Base-by-base conservation (phyloP, 1,140 invertebrate genomes). In the Elymnias hypermnestra region DNA sequence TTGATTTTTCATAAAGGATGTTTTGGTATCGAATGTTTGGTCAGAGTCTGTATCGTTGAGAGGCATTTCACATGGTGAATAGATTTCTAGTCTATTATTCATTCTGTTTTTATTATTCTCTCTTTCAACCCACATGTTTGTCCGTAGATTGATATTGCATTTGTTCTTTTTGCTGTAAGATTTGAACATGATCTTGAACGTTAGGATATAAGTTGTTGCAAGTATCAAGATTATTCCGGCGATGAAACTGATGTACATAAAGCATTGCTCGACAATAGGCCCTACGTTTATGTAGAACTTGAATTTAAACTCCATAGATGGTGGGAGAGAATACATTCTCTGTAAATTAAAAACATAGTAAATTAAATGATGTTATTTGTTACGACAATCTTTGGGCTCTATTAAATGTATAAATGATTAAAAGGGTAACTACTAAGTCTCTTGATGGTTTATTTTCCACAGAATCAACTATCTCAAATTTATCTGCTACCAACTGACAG, bases 251-350 rank as follows among this genome's bases (percentile, higher is more conserved):
- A 87, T 38, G 72, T 92, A 94, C 58, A 89, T 90, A 0, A 87
- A 64, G 0, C 87, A 62, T 9, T 87, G 72, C 65, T 92, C 89
- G 0, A 89, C 69, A 0, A 89, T 46, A 2, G 93, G 93, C 3
- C 93, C 59, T 1, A 92, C 79, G 43, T 92, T 92, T 1, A 95
- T 64, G 51, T 94, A 94, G 0, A 94, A 66, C 53, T 89, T 88
- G 67, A 95, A 94, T n/a, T 89, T 89, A 2, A 84, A 74, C 17
- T 88, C 85, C 59, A 94, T 71, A 0, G 50, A 63, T 1, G 88
- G 72, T 1, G 93, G 91, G 2, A 95, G 76, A 4, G 86, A 75
- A 44, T 89, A 85, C 90, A 94, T 90, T 62, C 89, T 89, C 93
- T 94, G 86, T 41, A 57, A 83, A 81, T 29, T 63, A 57, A 63